phyloP scores from a whole-genome alignment of 1,140 invertebrate species.

The Hylaeus volcanicus region DNA sequence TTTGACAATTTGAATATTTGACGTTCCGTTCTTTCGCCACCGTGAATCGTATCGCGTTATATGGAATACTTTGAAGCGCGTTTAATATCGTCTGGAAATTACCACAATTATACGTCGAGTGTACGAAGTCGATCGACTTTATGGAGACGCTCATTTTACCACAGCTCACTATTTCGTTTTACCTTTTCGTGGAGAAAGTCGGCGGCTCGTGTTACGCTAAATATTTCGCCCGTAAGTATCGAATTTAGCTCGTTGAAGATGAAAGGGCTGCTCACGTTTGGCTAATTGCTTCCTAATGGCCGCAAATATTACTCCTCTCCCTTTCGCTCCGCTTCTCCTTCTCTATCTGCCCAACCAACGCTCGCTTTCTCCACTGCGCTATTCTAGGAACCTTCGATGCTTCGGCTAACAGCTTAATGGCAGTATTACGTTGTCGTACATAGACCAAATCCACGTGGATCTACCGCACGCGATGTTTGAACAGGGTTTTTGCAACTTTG shows the following conservation, averaged over 20 bases:
- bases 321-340: neutral
- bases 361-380: neutral
- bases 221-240: constrained; percentile 27
- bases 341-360: constrained; percentile 17
- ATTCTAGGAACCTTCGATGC: constrained; percentile 13
- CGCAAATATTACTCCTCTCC: constrained; percentile 45
- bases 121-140: neutral
- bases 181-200: neutral
- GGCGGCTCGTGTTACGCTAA: constrained; percentile 36
- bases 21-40: too few species aligned
- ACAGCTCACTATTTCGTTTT: constrained; percentile 1
- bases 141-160: neutral
- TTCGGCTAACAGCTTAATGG: constrained; percentile 41
- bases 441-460: neutral
- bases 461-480: neutral
- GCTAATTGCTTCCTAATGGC: constrained; percentile 59
- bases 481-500: neutral
- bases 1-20: too few species aligned
- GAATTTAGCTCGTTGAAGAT: constrained; percentile 38
- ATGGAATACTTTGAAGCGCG: neutral
- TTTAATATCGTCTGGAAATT: neutral
- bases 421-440: constrained; percentile 34
- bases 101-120: neutral
- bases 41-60: neutral
- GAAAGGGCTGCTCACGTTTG: constrained; percentile 48